Evolutionary conservation across 2,888 invertebrate genomes (phyloP).

Genomic region (Eledone cirrhosa): DNA sequence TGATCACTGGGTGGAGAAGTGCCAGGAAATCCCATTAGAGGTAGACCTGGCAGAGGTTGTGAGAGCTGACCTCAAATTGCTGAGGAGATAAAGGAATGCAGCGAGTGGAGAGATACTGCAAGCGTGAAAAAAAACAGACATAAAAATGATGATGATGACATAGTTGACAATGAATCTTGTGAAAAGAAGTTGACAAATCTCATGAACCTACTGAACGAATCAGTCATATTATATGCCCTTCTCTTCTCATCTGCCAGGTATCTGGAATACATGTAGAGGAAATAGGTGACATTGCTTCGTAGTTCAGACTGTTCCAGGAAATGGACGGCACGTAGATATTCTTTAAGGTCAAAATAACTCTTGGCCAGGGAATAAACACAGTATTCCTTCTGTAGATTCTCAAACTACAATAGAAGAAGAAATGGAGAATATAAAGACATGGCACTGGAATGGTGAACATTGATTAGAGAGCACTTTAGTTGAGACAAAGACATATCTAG

Average conservation of each 20-base stretch:
- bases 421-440: slow-evolving; percentile 3
- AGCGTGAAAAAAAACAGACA: no score
- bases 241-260: slow-evolving; percentile 91
- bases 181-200: not conserved
- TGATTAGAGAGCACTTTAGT: no score
- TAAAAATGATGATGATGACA: no score
- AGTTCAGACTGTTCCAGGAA: slow-evolving; percentile 51
- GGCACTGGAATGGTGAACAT: no score
- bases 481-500: no score
- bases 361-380: slow-evolving; percentile 83
- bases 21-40: no score
- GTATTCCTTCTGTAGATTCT: slow-evolving; percentile 72
- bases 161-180: no score
- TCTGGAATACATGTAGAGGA: slow-evolving; percentile 84
- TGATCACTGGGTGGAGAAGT: no score
- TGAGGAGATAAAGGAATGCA: no score
- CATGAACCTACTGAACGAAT: slow-evolving; percentile 68
- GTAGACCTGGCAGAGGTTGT: no score
- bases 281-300: slow-evolving; percentile 75
- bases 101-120: no score
- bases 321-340: slow-evolving; percentile 77
- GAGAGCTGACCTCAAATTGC: no score
- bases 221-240: slow-evolving; percentile 83
- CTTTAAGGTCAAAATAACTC: slow-evolving; percentile 88
- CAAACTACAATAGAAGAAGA: slow-evolving; percentile 32